A percentile compares a stretch with the other conserved stretches of the same genome.
Evolutionary conservation across 37 sponge, comb jelly and placozoan species (phyloP).

Genomic region (Spongilla lacustris): DNA sequence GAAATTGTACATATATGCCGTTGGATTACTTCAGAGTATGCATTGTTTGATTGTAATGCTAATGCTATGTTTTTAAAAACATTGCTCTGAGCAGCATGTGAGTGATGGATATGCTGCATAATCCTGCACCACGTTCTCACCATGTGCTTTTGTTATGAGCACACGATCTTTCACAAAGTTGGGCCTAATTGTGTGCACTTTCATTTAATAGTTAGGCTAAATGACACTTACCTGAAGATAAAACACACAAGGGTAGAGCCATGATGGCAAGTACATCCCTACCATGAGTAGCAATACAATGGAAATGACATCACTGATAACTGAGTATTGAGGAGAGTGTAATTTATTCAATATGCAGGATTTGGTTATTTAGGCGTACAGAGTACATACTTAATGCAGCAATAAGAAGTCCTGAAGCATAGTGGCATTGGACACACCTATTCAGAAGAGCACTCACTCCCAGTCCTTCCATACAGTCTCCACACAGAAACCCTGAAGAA

Average conservation of each 20-base stretch:
- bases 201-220: too few species aligned
- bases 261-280: slow-evolving; percentile 22
- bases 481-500: slow-evolving; percentile 70
- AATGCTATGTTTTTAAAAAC: too few species aligned
- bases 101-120: too few species aligned
- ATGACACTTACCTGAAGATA: slow-evolving; percentile 55
- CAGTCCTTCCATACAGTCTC: slow-evolving; percentile 43
- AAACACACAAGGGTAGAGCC: slow-evolving; percentile 53
- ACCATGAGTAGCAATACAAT: slow-evolving; percentile 14
- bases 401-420: slow-evolving; percentile 48
- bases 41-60: too few species aligned
- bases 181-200: too few species aligned
- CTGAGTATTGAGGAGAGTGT: neutral
- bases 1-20: too few species aligned
- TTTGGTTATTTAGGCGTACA: too few species aligned
- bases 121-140: too few species aligned
- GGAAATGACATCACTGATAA: slow-evolving; percentile 7
- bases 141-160: too few species aligned
- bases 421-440: slow-evolving; percentile 55
- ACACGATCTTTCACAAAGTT: too few species aligned
- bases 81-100: too few species aligned
- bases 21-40: too few species aligned
- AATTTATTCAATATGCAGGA: neutral
- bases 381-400: slow-evolving; percentile 34
- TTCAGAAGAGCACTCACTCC: slow-evolving; percentile 67